phyloP scores from a whole-genome alignment of 2,113 vertebrate species.

The Hyla sarda region DNA sequence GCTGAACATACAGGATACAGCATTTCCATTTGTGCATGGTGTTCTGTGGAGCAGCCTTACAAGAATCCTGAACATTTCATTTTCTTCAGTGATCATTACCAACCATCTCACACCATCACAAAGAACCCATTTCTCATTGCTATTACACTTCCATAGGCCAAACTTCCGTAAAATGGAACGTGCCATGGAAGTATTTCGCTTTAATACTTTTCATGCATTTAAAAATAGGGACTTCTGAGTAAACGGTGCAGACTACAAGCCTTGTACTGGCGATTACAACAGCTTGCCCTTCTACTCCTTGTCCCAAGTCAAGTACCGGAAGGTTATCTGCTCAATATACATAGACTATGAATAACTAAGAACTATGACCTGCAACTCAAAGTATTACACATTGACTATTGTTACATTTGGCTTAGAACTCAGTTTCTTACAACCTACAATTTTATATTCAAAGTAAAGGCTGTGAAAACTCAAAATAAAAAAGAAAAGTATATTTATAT shows the following conservation, averaged over 20 bases:
- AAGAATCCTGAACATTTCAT: background rate
- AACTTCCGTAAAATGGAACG: background rate
- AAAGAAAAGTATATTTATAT: slow-evolving; percentile 53
- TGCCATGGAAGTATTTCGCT: background rate
- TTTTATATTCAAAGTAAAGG: slow-evolving; percentile 38
- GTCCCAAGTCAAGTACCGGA: background rate
- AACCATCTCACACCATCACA: background rate
- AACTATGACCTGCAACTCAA: background rate
- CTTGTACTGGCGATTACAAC: background rate
- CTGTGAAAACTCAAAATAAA: slow-evolving; percentile 29
- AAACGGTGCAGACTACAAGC: slow-evolving; percentile 7
- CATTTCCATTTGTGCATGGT: background rate
- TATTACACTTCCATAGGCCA: background rate
- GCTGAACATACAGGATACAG: no score
- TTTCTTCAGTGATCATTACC: background rate
- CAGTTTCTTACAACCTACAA: slow-evolving; percentile 7
- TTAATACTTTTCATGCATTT: slow-evolving; percentile 13
- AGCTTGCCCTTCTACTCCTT: background rate
- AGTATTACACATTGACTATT: background rate
- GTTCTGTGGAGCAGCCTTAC: background rate
- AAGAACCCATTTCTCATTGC: background rate
- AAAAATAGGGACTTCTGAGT: background rate
- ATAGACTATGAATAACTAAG: slow-evolving; percentile 47
- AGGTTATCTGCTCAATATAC: slow-evolving; percentile 17
- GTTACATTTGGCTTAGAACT: slow-evolving; percentile 18